Evolutionary conservation across 2,888 invertebrate genomes (phyloP).

Genomic region (Drosophila mimica): DNA sequence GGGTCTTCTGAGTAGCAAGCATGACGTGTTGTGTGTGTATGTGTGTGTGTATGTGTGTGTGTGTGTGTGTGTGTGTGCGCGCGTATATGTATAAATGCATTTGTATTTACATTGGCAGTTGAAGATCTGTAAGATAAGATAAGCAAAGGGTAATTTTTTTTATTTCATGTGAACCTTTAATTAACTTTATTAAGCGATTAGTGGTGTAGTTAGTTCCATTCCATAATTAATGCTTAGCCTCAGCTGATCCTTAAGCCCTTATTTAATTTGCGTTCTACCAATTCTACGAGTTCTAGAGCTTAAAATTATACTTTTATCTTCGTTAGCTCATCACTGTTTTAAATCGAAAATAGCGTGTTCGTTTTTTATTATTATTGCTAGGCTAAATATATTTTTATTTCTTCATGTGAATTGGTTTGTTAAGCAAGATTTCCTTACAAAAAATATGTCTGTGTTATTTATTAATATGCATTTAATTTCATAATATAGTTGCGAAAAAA

Average conservation of each 20-base stretch:
- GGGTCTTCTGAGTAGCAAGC: constrained; percentile 40
- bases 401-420: background rate
- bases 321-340: background rate
- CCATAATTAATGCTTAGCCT: background rate
- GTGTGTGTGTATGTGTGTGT: background rate
- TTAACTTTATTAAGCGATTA: background rate
- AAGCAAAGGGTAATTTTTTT: background rate
- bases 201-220: background rate
- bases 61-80: background rate
- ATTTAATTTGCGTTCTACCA: background rate
- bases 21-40: constrained; percentile 26
- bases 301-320: background rate
- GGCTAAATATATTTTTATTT: background rate
- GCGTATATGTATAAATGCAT: constrained; percentile 15
- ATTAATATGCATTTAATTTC: background rate
- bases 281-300: background rate
- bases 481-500: background rate
- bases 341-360: background rate
- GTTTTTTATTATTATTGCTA: background rate
- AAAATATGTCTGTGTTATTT: background rate
- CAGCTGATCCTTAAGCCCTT: background rate
- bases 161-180: background rate
- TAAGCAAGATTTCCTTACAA: background rate
- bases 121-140: background rate
- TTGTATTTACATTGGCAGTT: background rate